Base-by-base conservation (phyloP, 1,140 invertebrate genomes). In the Trichomalopsis sarcophagae region DNA sequence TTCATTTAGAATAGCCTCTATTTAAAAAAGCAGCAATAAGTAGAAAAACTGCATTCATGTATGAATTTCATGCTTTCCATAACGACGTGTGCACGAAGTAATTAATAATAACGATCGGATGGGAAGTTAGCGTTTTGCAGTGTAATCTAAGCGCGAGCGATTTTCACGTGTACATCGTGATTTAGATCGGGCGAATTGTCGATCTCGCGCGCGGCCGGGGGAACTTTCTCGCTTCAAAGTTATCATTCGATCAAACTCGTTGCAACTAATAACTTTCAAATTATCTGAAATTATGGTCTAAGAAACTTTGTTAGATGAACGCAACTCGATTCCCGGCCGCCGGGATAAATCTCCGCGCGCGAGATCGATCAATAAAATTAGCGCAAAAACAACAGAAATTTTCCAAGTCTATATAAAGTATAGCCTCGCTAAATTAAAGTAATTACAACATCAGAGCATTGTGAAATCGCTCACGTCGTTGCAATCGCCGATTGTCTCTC, bases 211-310 rank as follows among this genome's bases (percentile, higher is more conserved):
- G 33, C 33, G 33, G 3, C 27, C 27, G 27, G 7, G 69, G 69
- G 33, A 71, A 71, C 69, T 71, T 71, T 71, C 69, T 13, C 69
- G 69, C 4, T 71, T 14, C 27, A 30, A 71, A 71, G 23, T 71
- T 71, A 71, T 33, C 69, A 71, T 71, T 27, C 14, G 27, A 71
- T 71, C 69, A 71, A 71, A 71, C 69, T 71, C 69, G 69, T 71
- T 71, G 33, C 4, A n/a, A 30, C 69, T 71, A 71, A 71, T 71
- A 71, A 71, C 69, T 71, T 71, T 71, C 69, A 71, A 71, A 71
- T 71, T n/a, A 71, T 71, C 69, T n/a, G 30, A 33, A 71, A 71
- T 71, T 33, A 71, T 71, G 1, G 23, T 30, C 69, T 14, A 71
- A 71, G 27, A 33, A 71, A 71, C 23, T 71, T 71, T 30, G 69